A percentile compares a stretch with the other conserved stretches of the same genome.
Evolutionary conservation across 2,113 vertebrate species (phyloP).

Genomic region (Chrysemys picta): DNA sequence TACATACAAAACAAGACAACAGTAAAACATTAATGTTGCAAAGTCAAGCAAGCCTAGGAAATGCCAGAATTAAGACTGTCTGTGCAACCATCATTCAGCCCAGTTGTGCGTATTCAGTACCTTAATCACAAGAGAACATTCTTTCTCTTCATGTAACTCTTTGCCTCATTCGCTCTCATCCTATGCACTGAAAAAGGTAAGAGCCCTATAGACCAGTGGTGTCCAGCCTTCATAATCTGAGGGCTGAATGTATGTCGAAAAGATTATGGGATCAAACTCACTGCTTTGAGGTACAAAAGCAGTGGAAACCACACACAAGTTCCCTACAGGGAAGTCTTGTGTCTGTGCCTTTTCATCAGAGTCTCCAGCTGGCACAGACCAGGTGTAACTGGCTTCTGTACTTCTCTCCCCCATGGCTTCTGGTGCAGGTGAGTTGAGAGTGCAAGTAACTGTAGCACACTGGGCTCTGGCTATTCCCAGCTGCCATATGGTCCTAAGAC

Average conservation of each 20-base stretch:
- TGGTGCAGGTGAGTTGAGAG: background rate
- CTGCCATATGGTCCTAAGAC: rapidly evolving
- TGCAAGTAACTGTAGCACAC: rapidly evolving
- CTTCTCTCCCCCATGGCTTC: background rate
- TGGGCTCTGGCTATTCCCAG: background rate
- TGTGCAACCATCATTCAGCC: background rate
- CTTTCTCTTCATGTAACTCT: background rate
- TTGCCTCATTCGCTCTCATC: rapidly evolving
- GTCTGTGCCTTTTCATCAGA: background rate
- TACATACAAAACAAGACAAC: background rate
- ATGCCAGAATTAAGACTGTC: background rate
- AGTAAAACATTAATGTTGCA: rapidly evolving
- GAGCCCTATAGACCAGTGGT: background rate
- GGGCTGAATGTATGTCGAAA: background rate
- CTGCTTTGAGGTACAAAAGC: rapidly evolving
- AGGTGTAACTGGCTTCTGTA: too few relatives aligned
- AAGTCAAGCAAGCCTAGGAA: background rate
- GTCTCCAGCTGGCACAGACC: too few relatives aligned
- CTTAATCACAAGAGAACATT: background rate
- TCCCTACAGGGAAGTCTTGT: background rate
- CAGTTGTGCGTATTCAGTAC: rapidly evolving
- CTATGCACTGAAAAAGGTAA: background rate
- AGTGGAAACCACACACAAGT: background rate
- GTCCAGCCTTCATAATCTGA: background rate
- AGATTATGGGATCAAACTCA: background rate